Evolutionary conservation across 1,140 invertebrate species (phyloP), one percentile per base, ranked within the genome.

Genomic region (Nilaparvata lugens): DNA sequence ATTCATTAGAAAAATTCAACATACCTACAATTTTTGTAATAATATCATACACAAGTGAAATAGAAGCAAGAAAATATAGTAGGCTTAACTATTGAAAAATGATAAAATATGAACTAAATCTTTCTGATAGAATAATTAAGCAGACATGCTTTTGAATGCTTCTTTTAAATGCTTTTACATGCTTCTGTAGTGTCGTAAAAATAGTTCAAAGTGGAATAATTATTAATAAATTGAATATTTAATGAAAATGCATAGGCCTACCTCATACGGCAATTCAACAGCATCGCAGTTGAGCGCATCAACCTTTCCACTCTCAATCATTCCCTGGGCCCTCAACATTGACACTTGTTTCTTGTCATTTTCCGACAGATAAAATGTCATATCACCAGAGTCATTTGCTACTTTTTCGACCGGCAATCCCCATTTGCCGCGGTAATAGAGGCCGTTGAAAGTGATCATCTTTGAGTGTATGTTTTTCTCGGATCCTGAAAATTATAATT

Each of bases 401-500:
- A 52, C 40, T 11, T 69, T 70, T n/a, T 75, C 73, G 65, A 81
- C 79, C 0, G 76, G 71, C 45, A 73, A 72, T 57, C 73, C 74
- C 78, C 78, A 81, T 0, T 73, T 74, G 2, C 81, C 81, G 7
- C 77, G 75, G 72, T 78, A 84, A 68, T 82, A 83, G 53, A 83
- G 76, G 0, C 80, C 82, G 64, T 84, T 84, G 73, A 84, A 84
- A 9, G 82, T 73, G 45, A 83, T 73, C 81, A 83, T 82, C 58
- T 73, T 73, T n/a, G 76, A 72, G 48, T 64, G 56, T 1, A 45
- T 35, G 21, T 35, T 52, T 11, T 48, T 25, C n/a, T 19, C 14
- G 14, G 14, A 23, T 40, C 23, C 16, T 16, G 14, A 13, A 24
- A 35, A 25, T 2, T 25, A 52, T 61, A 28, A 19, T 64, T 24